Conservation (phyloP, 1,140 invertebrate species). For the Zaprionus davidi region DNA sequence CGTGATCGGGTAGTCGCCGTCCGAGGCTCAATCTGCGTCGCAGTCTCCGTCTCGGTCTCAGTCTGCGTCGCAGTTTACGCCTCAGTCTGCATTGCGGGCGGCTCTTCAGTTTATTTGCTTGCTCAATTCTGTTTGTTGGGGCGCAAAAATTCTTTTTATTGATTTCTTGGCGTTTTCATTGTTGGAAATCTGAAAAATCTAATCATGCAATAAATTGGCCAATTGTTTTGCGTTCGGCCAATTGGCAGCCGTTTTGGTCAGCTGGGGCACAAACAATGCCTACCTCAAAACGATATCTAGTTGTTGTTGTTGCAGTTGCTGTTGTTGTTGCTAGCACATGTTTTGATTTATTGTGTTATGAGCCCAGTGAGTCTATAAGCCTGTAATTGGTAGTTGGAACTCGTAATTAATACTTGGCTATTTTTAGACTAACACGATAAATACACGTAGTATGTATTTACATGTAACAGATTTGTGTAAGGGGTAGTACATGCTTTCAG, state of each 20-base stretch:
- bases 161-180: slow-evolving; percentile 58
- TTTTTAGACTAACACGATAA: slow-evolving; percentile 11
- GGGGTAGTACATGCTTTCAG: background rate
- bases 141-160: slow-evolving; percentile 65
- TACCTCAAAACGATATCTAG: slow-evolving; percentile 13
- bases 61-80: background rate
- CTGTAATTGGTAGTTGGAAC: slow-evolving; percentile 46
- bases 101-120: slow-evolving; percentile 61
- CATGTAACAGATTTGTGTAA: background rate
- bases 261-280: slow-evolving; percentile 41
- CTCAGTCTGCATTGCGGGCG: background rate
- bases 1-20: slow-evolving; percentile 9
- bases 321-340: slow-evolving; percentile 49
- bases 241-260: slow-evolving; percentile 30
- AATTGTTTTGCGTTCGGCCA: slow-evolving; percentile 66
- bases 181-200: slow-evolving; percentile 64
- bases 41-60: background rate
- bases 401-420: slow-evolving; percentile 49
- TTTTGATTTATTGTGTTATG: slow-evolving; percentile 52
- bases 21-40: background rate
- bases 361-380: slow-evolving; percentile 25
- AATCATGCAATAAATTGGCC: slow-evolving; percentile 83
- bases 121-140: slow-evolving; percentile 63
- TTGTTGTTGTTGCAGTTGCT: background rate
- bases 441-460: background rate